Conservation (phyloP, 2,888 invertebrate genomes). For the Julus scanicus region DNA sequence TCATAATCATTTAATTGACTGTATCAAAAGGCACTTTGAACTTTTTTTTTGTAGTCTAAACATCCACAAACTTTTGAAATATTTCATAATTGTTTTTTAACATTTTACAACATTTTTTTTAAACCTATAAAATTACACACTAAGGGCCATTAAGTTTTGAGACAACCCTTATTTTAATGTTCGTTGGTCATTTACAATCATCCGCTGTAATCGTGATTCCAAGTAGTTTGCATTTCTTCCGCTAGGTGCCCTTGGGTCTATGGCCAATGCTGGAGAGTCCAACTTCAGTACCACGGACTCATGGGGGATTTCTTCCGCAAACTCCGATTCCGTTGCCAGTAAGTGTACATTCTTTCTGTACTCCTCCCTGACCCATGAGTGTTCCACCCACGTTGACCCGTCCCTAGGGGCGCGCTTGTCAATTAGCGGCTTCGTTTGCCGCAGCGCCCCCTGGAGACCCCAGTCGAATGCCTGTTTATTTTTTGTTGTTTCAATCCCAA, state of each 20-base stretch:
- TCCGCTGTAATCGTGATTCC: slow-evolving; percentile 19
- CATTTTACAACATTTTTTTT: no score
- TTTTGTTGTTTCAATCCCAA: slow-evolving; percentile 4
- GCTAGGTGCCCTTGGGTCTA: slow-evolving; percentile 56
- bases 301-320: slow-evolving; percentile 53
- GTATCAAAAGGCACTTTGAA: no score
- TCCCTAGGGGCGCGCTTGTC: neutral
- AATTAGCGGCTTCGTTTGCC: neutral
- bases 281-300: slow-evolving; percentile 52
- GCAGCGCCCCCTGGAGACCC: neutral
- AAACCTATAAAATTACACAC: no score
- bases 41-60: no score
- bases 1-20: no score
- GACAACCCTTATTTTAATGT: no score
- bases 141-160: no score
- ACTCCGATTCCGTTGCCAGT: slow-evolving; percentile 56
- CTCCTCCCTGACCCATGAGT: neutral
- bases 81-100: no score
- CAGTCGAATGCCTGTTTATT: neutral
- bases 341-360: neutral
- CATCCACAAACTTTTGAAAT: no score
- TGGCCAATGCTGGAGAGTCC: slow-evolving; percentile 55
- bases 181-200: neutral
- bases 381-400: neutral
- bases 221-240: slow-evolving; percentile 47